phyloP scores from a whole-genome alignment of 92 coral and sea anemone genomes.

The Porites evermanni region DNA sequence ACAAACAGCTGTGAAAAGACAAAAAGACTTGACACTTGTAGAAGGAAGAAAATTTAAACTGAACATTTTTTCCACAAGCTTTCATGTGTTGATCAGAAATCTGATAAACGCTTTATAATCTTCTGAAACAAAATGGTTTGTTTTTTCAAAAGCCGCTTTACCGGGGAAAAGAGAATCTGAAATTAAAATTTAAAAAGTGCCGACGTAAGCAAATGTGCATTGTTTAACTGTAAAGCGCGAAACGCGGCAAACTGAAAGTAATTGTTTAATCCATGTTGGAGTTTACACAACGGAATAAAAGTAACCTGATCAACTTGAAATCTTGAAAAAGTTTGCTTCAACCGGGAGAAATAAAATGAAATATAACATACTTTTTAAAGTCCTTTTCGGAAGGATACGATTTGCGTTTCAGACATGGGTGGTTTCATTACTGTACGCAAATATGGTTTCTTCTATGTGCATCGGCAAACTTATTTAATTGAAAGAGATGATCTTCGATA shows the following conservation, averaged over 20 bases:
- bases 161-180: neutral
- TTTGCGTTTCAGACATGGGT: neutral
- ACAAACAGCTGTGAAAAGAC: slow-evolving; percentile 7
- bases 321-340: neutral
- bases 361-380: neutral
- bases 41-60: neutral
- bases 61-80: neutral
- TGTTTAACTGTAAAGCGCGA: slow-evolving; percentile 18
- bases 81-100: neutral
- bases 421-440: neutral
- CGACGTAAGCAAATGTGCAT: slow-evolving; percentile 32
- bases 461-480: neutral
- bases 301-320: neutral
- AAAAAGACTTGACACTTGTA: neutral
- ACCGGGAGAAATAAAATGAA: neutral
- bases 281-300: slow-evolving; percentile 17
- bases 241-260: neutral
- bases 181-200: slow-evolving; percentile 1
- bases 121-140: neutral
- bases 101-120: neutral
- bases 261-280: neutral
- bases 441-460: neutral
- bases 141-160: slow-evolving; percentile 2
- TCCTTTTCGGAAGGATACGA: neutral
- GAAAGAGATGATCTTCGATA: neutral